phyloP scores from a whole-genome alignment of 2,797 vertebrate species.

The Phaenicophaeus curvirostris region DNA sequence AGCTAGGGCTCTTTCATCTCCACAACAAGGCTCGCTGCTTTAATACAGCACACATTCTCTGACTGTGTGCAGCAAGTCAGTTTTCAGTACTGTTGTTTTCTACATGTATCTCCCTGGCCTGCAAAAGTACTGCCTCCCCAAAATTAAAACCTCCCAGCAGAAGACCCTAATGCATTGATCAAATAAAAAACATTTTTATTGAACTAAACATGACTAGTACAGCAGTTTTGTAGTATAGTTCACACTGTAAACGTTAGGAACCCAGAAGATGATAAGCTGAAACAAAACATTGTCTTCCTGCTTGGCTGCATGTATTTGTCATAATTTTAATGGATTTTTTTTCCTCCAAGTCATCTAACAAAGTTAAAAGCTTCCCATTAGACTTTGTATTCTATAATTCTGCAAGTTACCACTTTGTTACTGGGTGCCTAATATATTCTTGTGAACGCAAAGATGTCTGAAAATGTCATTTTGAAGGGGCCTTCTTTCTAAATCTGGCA shows the following conservation, averaged over 20 bases:
- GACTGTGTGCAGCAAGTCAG: background rate
- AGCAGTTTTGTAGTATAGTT: background rate
- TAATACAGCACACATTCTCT: background rate
- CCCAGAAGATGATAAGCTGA: background rate
- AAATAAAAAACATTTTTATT: background rate
- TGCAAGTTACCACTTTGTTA: background rate
- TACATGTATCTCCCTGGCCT: background rate
- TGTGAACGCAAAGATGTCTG: background rate
- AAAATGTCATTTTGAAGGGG: background rate
- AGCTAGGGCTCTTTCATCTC: conserved; percentile 20
- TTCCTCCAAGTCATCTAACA: background rate
- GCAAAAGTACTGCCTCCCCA: background rate
- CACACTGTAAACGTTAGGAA: background rate
- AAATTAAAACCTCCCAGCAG: background rate
- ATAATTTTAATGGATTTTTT: background rate
- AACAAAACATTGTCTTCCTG: background rate
- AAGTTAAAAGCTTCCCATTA: background rate
- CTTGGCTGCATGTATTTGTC: background rate
- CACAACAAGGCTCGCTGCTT: background rate
- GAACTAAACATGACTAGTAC: background rate
- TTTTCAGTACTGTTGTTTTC: background rate
- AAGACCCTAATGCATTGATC: background rate
- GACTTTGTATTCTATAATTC: background rate
- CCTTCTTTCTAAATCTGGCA: background rate
- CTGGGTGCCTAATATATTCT: background rate